Conservation (phyloP, 2,797 vertebrate species). For the Meda fulgida region DNA sequence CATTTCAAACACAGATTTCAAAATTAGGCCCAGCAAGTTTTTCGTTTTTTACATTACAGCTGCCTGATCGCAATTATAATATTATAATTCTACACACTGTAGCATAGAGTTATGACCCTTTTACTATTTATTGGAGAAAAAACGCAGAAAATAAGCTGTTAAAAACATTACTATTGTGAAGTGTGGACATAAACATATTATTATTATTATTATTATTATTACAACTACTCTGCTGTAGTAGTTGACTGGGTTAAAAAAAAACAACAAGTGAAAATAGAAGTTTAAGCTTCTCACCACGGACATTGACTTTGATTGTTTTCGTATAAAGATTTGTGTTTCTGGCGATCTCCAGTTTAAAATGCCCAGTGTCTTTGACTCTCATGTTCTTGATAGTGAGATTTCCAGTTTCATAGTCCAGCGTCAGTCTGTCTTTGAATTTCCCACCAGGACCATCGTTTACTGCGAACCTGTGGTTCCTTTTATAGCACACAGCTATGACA, state of each 20-base stretch:
- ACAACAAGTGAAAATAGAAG: background rate
- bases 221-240: no score
- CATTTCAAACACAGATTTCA: no score
- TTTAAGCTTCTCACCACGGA: background rate
- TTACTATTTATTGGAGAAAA: background rate
- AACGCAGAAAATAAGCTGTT: background rate
- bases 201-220: no score
- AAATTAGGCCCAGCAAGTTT: no score
- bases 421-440: background rate
- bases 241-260: background rate
- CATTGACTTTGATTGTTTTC: constrained; percentile 3
- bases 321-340: background rate
- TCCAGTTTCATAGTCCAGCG: background rate
- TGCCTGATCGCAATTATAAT: background rate
- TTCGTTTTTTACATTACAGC: no score
- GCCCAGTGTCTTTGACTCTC: background rate
- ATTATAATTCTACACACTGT: background rate
- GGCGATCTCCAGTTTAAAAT: background rate
- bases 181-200: no score
- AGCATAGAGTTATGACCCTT: background rate
- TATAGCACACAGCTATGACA: background rate
- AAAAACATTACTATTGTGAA: background rate
- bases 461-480: fast-evolving
- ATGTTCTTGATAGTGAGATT: constrained; percentile 10
- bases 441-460: background rate